phyloP scores from a whole-genome alignment of 2,113 vertebrate genomes.

The Muntiacus muntjak region DNA sequence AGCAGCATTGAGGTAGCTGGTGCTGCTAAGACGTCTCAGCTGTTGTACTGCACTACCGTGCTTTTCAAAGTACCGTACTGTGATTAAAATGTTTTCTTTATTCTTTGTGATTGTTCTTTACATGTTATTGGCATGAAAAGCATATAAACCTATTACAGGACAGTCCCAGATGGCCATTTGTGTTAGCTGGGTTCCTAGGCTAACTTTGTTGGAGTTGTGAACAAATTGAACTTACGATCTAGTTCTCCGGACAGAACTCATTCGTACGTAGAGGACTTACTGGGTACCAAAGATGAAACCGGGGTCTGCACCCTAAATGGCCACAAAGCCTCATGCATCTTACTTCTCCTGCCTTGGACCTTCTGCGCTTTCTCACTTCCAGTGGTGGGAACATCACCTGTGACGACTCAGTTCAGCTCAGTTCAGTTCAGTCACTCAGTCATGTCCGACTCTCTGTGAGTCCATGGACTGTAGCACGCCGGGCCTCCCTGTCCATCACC shows the following conservation, averaged over 20 bases:
- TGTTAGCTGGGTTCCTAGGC: not conserved
- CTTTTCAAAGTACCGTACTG: not conserved
- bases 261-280: not conserved
- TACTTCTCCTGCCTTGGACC: not conserved
- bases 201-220: not conserved
- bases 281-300: not conserved
- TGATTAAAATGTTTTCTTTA: not conserved
- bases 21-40: not conserved
- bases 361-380: not conserved
- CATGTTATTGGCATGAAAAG: not conserved
- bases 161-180: not conserved
- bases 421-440: not conserved
- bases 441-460: accelerated
- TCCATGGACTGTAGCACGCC: not conserved
- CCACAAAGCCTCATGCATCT: not conserved
- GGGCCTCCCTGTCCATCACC: not conserved
- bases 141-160: not conserved
- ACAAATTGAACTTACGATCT: not conserved
- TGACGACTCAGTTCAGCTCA: not conserved
- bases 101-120: not conserved
- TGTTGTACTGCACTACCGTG: not conserved
- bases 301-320: not conserved
- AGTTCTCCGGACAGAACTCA: not conserved
- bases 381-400: not conserved
- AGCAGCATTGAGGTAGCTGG: accelerated